Evolutionary conservation across 2,113 vertebrate species (phyloP).

Genomic region (Crocuta crocuta): DNA sequence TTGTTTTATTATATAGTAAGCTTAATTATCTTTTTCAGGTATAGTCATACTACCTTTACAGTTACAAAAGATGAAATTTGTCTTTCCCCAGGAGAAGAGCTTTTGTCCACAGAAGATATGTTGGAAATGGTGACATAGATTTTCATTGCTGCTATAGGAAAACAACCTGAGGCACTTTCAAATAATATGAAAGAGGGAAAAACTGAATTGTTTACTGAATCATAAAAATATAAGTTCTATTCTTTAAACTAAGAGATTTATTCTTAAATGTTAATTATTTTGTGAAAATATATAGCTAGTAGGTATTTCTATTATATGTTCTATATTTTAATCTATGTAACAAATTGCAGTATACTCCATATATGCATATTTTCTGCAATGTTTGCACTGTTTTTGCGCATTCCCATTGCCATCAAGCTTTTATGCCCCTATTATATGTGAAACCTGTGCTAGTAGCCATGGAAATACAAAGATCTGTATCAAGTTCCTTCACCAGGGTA

Average conservation of each 20-base stretch:
- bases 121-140: background rate
- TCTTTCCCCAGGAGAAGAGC: background rate
- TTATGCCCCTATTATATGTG: background rate
- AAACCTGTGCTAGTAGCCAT: background rate
- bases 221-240: background rate
- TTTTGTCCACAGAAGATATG: background rate
- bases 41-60: background rate
- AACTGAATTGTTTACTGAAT: background rate
- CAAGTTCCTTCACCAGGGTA: background rate
- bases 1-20: background rate
- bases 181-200: background rate
- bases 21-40: slow-evolving; percentile 1
- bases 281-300: background rate
- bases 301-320: background rate
- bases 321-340: slow-evolving; percentile 5
- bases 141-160: background rate
- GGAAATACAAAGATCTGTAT: background rate
- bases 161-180: background rate
- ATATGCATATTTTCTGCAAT: background rate
- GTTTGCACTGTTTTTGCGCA: background rate
- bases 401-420: background rate
- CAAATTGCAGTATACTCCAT: background rate
- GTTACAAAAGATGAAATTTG: background rate
- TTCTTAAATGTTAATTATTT: background rate
- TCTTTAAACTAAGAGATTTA: slow-evolving; percentile 24